These are phyloP conservation scores for Pteronotus mesoamericanus DNA, from an alignment of 2,797 vertebrate genomes.

Conservation along the genomic window DNA sequence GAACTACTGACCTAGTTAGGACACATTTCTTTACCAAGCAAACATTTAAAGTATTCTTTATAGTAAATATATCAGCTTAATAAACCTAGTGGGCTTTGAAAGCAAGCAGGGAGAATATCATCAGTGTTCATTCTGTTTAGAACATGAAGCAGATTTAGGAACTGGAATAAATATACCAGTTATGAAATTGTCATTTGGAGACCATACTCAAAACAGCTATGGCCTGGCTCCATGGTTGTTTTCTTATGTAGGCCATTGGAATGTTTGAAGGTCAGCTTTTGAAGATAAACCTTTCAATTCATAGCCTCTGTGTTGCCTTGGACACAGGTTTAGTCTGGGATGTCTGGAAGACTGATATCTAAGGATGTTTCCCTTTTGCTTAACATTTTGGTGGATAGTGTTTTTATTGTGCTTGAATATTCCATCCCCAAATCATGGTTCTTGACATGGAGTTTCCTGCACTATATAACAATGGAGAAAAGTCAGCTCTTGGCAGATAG, in stretches of 20 bases:
- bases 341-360: slow-evolving; percentile 10
- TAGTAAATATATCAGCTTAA: not conserved
- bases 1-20: not conserved
- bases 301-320: slow-evolving; percentile 29
- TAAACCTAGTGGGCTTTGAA: not conserved
- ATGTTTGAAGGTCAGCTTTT: slow-evolving; percentile 37
- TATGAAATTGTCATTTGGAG: slow-evolving; percentile 9
- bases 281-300: slow-evolving; percentile 49
- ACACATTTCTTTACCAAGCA: not conserved
- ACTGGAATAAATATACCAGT: not conserved
- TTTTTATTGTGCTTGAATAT: slow-evolving; percentile 31
- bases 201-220: slow-evolving; percentile 7
- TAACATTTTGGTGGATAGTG: slow-evolving; percentile 19
- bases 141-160: slow-evolving; percentile 7
- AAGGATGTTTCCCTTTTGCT: slow-evolving; percentile 49
- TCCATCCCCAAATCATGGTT: not conserved
- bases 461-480: not conserved
- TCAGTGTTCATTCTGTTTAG: not conserved
- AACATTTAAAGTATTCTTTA: not conserved
- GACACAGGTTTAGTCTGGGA: slow-evolving; percentile 14
- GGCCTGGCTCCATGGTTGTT: not conserved
- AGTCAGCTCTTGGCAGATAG: slow-evolving; percentile 10
- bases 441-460: not conserved
- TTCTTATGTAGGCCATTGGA: slow-evolving; percentile 28
- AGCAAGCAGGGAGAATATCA: not conserved